These are phyloP conservation scores for Erythrocebus patas DNA, from an alignment of 2,113 vertebrate genomes.

Conservation along the genomic window DNA sequence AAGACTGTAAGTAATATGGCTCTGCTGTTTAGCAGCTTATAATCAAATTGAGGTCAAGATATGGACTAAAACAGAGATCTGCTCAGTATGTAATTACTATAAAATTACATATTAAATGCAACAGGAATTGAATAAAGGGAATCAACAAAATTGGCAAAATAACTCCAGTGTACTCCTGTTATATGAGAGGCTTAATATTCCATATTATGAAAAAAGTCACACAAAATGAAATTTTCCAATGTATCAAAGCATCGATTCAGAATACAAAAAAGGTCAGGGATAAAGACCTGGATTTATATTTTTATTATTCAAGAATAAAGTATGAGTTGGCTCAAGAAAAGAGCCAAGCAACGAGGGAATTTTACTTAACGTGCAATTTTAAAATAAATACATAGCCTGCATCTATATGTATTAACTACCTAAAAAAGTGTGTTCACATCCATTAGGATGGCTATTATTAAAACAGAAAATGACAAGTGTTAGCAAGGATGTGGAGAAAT, in stretches of 20 bases:
- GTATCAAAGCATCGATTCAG: not conserved
- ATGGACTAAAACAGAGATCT: not conserved
- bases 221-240: not conserved
- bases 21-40: not conserved
- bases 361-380: not conserved
- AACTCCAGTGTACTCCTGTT: not conserved
- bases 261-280: not conserved
- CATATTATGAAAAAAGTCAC: not conserved
- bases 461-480: not conserved
- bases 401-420: not conserved
- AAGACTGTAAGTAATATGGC: not conserved
- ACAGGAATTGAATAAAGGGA: not conserved
- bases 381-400: not conserved
- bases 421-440: not conserved
- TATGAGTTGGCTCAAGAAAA: not conserved
- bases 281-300: not conserved
- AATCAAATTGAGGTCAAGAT: not conserved
- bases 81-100: not conserved
- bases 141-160: conserved; percentile 25
- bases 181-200: not conserved
- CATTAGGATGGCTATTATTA: not conserved
- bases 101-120: not conserved
- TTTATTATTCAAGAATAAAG: not conserved
- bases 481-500: not conserved
- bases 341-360: not conserved